Conservation (phyloP, 1,140 invertebrate genomes). For the Pseudomyrmex dendroicus region DNA sequence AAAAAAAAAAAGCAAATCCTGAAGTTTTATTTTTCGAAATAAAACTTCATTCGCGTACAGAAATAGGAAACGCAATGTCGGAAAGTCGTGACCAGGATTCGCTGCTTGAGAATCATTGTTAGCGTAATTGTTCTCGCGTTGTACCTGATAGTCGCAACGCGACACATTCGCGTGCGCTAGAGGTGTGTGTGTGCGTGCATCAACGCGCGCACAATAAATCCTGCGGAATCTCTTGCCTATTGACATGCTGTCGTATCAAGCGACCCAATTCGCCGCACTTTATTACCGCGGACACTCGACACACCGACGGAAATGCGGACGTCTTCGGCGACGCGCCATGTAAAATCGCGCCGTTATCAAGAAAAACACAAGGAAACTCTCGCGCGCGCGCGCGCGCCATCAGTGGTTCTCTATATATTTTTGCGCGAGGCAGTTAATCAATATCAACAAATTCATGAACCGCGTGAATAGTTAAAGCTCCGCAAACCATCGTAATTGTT, state of each 20-base stretch:
- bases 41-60: slow-evolving; percentile 22
- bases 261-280: slow-evolving; percentile 64
- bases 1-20: background rate
- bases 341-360: background rate
- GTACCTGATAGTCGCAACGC: slow-evolving; percentile 31
- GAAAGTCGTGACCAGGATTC: slow-evolving; percentile 30
- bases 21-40: background rate
- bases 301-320: slow-evolving; percentile 38
- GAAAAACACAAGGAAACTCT: background rate
- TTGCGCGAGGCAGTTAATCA: slow-evolving; percentile 1
- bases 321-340: slow-evolving; percentile 4
- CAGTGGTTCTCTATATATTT: background rate
- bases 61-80: slow-evolving; percentile 18
- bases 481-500: background rate
- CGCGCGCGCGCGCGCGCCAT: background rate
- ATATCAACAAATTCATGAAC: slow-evolving; percentile 40
- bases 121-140: slow-evolving; percentile 42
- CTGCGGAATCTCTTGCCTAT: slow-evolving; percentile 36
- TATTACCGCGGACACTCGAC: slow-evolving; percentile 43
- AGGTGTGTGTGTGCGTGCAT: slow-evolving; percentile 17
- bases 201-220: slow-evolving; percentile 59
- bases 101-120: slow-evolving; percentile 51
- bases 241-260: slow-evolving; percentile 52
- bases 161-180: background rate
- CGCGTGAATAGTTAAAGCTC: slow-evolving; percentile 10